Conservation (phyloP, 2,797 vertebrate species). For the Chrysocyon brachyurus region DNA sequence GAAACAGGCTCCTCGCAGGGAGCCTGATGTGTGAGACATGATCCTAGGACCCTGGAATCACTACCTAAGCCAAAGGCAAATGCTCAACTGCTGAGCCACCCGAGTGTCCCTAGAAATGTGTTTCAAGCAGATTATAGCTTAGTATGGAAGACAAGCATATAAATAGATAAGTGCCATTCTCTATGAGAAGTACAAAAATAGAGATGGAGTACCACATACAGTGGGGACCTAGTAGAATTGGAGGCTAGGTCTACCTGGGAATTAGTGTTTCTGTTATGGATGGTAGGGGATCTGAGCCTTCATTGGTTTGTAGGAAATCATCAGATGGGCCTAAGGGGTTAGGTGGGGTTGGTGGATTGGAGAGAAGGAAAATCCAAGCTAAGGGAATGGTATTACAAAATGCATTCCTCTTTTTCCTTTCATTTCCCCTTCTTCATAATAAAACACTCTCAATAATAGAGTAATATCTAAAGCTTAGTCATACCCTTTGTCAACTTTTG, state of each 20-base stretch:
- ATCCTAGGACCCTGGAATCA: no score
- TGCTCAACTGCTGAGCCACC: no score
- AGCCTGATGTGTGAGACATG: no score
- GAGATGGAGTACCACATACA: neutral
- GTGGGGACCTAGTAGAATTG: neutral
- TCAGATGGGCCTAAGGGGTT: neutral
- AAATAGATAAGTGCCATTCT: neutral
- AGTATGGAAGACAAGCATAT: neutral
- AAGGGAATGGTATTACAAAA: neutral
- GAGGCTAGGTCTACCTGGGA: neutral
- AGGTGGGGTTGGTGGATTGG: neutral
- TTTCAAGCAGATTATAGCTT: neutral
- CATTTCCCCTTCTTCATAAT: neutral
- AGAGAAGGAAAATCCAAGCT: neutral
- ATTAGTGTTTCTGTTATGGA: neutral
- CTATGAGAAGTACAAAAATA: neutral
- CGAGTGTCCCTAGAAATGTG: neutral
- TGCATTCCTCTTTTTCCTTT: neutral
- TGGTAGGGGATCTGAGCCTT: neutral
- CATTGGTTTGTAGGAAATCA: neutral
- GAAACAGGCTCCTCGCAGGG: no score
- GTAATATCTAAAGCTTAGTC: neutral
- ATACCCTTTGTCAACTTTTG: neutral
- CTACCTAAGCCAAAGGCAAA: no score
- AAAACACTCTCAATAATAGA: conserved; percentile 10